These are phyloP conservation scores for Drosophila aff. DNA, from an alignment of 1,140 invertebrate genomes.

Conservation along the genomic window DNA sequence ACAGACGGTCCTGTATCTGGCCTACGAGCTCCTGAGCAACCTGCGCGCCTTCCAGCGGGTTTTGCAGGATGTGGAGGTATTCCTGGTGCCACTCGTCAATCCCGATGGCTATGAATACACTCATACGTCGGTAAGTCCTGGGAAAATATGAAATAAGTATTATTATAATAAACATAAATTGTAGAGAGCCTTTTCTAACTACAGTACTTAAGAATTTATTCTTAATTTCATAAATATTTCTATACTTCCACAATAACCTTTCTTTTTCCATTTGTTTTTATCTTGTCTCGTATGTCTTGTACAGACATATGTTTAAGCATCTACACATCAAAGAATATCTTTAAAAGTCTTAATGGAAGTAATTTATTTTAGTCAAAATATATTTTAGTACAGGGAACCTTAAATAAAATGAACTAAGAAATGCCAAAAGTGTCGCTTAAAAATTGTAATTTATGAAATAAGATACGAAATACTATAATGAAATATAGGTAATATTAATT, in stretches of 20 bases:
- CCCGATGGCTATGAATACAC: constrained; percentile 90
- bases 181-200: not conserved
- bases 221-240: not conserved
- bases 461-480: too few species aligned
- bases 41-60: constrained; percentile 84
- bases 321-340: constrained; percentile 2
- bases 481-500: too few species aligned
- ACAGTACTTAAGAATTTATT: not conserved
- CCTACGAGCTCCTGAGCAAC: constrained; percentile 86
- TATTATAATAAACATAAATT: not conserved
- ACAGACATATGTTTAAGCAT: not conserved
- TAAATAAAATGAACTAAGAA: not conserved
- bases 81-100: constrained; percentile 89
- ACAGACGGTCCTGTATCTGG: constrained; percentile 88
- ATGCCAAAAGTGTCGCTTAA: not conserved
- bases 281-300: too few species aligned
- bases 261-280: not conserved
- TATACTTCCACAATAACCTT: not conserved
- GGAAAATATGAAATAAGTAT: not conserved
- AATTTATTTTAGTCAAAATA: constrained; percentile 3
- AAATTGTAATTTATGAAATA: not conserved
- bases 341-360: not conserved
- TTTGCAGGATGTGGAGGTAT: constrained; percentile 86
- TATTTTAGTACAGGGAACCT: not conserved
- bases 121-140: constrained; percentile 85